These are phyloP conservation scores for Trichoplusia ni DNA, from an alignment of 1,140 invertebrate genomes.

Conservation along the genomic window DNA sequence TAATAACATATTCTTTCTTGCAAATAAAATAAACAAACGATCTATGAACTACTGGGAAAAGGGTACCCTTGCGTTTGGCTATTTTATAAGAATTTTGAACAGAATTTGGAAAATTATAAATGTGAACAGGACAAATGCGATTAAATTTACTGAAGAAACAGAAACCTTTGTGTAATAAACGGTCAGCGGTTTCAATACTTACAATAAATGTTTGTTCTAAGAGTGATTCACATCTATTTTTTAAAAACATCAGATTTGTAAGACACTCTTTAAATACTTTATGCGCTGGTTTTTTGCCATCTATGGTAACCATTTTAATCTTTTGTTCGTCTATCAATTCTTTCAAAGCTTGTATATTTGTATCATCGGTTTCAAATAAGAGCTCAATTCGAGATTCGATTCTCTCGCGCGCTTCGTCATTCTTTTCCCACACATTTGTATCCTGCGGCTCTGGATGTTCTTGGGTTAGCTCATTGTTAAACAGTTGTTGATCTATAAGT, in stretches of 20 bases:
- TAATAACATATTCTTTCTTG: constrained; percentile 70
- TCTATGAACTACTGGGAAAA: constrained; percentile 81
- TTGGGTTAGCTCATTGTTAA: constrained; percentile 59
- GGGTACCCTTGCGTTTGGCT: constrained; percentile 60
- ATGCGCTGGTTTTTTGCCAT: constrained; percentile 57
- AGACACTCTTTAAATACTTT: constrained; percentile 65
- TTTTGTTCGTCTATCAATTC: constrained; percentile 63
- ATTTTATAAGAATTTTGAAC: constrained; percentile 78
- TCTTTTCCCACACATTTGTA: constrained; percentile 74
- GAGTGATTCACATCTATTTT: constrained; percentile 74
- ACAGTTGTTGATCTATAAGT: constrained; percentile 59
- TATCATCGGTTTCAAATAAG: constrained; percentile 68
- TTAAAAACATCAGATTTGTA: constrained; percentile 58
- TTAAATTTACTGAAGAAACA: constrained; percentile 83
- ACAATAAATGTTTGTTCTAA: constrained; percentile 82
- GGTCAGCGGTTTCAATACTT: constrained; percentile 79
- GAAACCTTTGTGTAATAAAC: constrained; percentile 80
- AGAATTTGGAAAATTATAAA: constrained; percentile 71
- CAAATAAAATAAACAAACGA: constrained; percentile 83
- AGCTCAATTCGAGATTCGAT: constrained; percentile 72
- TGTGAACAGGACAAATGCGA: constrained; percentile 83
- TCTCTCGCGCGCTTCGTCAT: constrained; percentile 68
- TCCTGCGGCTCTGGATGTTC: constrained; percentile 74
- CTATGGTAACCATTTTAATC: constrained; percentile 73
- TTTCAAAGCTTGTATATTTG: constrained; percentile 69